Percentiles rank a stretch among this genome's conserved stretches.
Conservation (phyloP, 2,113 vertebrate species). For the Amblyornis subalaris region DNA sequence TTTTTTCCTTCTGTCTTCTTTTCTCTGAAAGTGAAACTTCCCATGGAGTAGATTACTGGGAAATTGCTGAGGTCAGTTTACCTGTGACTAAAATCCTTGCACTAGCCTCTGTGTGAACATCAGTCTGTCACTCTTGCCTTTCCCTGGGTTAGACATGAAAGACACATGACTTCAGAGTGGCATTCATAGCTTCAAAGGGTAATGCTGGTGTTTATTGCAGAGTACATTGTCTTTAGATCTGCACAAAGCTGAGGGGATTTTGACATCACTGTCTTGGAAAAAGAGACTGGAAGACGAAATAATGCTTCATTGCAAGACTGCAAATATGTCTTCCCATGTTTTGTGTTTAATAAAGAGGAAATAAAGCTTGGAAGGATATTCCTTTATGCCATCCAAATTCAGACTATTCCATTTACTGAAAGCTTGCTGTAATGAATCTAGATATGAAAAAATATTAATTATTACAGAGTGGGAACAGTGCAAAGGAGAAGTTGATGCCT, state of each 20-base stretch:
- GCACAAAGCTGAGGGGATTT: not conserved
- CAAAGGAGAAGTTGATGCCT: not conserved
- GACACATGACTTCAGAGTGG: not conserved
- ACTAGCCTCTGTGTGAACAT: not conserved
- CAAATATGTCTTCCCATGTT: not conserved
- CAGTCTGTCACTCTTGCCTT: not conserved
- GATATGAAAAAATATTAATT: not conserved
- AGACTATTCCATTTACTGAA: not conserved
- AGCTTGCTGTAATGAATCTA: not conserved
- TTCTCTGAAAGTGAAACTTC: not conserved
- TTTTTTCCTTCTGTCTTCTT: not conserved
- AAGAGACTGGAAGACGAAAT: not conserved
- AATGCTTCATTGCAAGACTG: not conserved
- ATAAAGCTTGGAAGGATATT: not conserved
- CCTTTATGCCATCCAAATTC: not conserved
- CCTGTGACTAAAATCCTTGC: not conserved
- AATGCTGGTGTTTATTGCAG: not conserved
- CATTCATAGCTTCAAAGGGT: not conserved
- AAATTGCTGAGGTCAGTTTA: not conserved
- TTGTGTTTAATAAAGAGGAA: constrained; percentile 15
- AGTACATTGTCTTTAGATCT: not conserved
- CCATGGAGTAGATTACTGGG: not conserved
- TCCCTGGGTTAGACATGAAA: not conserved
- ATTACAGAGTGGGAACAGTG: not conserved
- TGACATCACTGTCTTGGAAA: not conserved